Percentiles rank a stretch among this genome's conserved stretches.
Conservation (phyloP, 2,113 vertebrate genomes). For the Cinclus cinclus region DNA sequence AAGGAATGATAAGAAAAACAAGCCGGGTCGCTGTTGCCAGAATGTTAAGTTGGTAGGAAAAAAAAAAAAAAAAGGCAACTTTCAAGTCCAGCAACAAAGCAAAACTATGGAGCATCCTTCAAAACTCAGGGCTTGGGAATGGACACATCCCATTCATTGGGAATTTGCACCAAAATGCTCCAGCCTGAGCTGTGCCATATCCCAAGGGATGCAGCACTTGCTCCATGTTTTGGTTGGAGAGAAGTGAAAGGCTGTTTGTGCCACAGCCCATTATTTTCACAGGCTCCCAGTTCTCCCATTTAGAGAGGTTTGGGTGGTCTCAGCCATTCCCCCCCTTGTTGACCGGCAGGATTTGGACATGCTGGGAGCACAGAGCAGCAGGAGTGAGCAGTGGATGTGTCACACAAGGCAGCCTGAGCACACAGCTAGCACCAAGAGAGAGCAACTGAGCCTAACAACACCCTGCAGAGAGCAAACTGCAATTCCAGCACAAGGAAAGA, state of each 20-base stretch:
- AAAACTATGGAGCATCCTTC: not conserved
- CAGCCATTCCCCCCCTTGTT: not conserved
- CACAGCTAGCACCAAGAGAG: not conserved
- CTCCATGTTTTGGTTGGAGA: not conserved
- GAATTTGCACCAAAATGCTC: not conserved
- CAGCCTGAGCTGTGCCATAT: not conserved
- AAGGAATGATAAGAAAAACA: constrained; percentile 47
- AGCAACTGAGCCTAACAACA: not conserved
- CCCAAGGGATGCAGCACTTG: not conserved
- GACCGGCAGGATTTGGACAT: not conserved
- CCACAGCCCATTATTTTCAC: not conserved
- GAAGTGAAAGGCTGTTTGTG: not conserved
- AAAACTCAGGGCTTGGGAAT: not conserved
- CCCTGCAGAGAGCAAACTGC: not conserved
- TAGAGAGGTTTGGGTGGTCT: not conserved
- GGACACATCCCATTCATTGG: not conserved
- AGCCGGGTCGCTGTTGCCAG: not conserved
- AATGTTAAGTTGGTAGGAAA: not conserved
- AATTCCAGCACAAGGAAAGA: not conserved
- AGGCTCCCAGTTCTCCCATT: not conserved
- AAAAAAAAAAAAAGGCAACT: not conserved
- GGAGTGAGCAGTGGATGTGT: not conserved
- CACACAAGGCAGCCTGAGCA: not conserved
- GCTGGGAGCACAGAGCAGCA: not conserved
- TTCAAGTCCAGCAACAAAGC: not conserved